Evolutionary conservation across 2,113 vertebrate species (phyloP).

Genomic region (Hippolais icterina): DNA sequence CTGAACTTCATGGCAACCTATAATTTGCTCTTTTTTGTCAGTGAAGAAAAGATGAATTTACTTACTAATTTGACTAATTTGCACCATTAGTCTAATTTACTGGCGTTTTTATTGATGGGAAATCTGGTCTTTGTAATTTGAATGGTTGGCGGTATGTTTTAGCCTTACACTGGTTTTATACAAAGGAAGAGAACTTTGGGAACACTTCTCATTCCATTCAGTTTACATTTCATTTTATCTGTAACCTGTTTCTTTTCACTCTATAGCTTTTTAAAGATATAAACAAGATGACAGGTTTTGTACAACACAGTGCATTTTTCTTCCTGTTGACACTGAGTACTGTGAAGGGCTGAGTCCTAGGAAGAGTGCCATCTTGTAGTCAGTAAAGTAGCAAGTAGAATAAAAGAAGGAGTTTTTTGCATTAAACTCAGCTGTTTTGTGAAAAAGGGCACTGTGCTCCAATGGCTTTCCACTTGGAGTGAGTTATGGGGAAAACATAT

Average conservation of each 20-base stretch:
- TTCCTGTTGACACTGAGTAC: accelerated
- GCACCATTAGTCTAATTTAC: not conserved
- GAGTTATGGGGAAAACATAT: not conserved
- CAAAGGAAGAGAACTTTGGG: not conserved
- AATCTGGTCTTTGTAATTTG: not conserved
- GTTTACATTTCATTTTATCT: not conserved
- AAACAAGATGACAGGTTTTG: not conserved
- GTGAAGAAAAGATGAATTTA: not conserved
- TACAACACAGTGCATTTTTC: not conserved
- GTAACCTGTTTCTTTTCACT: not conserved
- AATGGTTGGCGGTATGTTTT: not conserved
- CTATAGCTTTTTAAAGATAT: not conserved
- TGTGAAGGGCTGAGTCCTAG: not conserved
- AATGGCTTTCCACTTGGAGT: not conserved
- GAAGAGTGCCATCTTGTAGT: not conserved
- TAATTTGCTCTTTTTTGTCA: not conserved
- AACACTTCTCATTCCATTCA: not conserved
- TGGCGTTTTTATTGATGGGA: not conserved
- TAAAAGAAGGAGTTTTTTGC: not conserved
- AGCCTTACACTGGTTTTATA: not conserved
- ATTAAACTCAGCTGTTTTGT: not conserved
- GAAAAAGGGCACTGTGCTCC: not conserved
- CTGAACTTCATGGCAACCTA: not conserved
- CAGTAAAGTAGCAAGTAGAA: not conserved
- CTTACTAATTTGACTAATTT: conserved; percentile 3